A percentile compares a stretch with the other conserved stretches of the same genome.
Evolutionary conservation across 2,888 invertebrate genomes (phyloP).

Genomic region (Oscheius sp.): DNA sequence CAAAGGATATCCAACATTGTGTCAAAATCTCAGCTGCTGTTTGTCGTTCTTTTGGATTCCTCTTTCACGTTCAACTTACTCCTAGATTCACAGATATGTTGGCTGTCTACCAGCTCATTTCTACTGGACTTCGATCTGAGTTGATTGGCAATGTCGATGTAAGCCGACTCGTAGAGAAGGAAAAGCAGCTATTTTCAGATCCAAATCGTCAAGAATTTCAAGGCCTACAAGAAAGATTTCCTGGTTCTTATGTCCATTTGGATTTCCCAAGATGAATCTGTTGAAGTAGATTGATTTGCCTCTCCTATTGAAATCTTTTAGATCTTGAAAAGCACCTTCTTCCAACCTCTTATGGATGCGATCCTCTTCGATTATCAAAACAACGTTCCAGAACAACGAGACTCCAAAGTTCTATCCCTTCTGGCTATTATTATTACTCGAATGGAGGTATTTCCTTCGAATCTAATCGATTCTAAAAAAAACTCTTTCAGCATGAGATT

Average conservation of each 20-base stretch:
- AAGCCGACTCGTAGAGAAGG: too few species aligned
- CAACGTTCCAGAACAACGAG: conserved; percentile 91
- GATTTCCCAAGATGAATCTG: conserved; percentile 90
- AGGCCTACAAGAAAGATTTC: conserved; percentile 97
- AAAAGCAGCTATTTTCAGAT: conserved; percentile 89
- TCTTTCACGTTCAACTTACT: conserved; percentile 83
- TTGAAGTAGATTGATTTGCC: conserved; percentile 78
- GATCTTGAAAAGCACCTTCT: conserved; percentile 90
- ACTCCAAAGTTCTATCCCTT: conserved; percentile 87
- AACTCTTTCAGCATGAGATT: conserved; percentile 45
- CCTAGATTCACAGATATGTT: conserved; percentile 74
- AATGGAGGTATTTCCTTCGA: conserved; percentile 58
- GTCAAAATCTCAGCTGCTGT: conserved; percentile 98
- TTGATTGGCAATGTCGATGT: not conserved
- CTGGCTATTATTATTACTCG: conserved; percentile 65
- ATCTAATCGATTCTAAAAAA: too few species aligned
- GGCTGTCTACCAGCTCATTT: conserved; percentile 5
- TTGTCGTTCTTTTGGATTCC: conserved; percentile 96
- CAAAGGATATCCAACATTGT: conserved; percentile 95
- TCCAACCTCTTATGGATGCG: conserved; percentile 93
- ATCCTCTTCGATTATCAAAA: conserved; percentile 95
- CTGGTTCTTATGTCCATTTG: conserved; percentile 94
- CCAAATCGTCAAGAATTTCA: conserved; percentile 87
- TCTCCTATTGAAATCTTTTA: conserved; percentile 29
- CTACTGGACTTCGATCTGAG: not conserved